Evolutionary conservation across 2,113 vertebrate genomes (phyloP), one percentile per base, ranked within the genome.

Genomic region (Amblyopsis rosae): DNA sequence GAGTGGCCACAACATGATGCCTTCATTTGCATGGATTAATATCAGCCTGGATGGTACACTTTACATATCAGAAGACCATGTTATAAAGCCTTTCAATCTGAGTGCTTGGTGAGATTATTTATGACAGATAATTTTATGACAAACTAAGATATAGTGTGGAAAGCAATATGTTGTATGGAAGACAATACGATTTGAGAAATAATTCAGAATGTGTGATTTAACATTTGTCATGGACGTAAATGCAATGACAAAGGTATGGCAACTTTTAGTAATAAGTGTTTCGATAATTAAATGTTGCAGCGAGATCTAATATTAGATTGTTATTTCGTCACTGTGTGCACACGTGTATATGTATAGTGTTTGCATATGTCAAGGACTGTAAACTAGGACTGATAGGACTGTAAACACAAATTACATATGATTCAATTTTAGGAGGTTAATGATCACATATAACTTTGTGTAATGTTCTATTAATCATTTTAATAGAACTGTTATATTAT

Each of bases 11-110:
- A 57, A 17, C 15, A 60, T 65, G 16, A 46, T 62, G 69, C 48
- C 16, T 54, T 56, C 33, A 81, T 82, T 79, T 83, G 35, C 73
- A 69, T 75, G 51, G 56, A 48, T 74, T 71, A 50, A 76, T 72
- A 68, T 69, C 10, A 19, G 64, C 56, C 61, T 59, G 41, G 57
- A 69, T 62, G 65, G 65, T 65, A 56, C 67, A 11, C 51, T 79
- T 79, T 76, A 69, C 41, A 69, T 79, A 71, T 72, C 50, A 63
- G 57, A 59, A 55, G 41, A 60, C 62, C 69, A 80, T 61, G 55
- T 66, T 57, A 6, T 53, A 6, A 61, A 58, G 69, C 47, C 51
- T 65, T 5, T 0, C 2, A 45, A 54, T 41, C 3, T 41, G 35
- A 41, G 5, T 41, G 35, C 35, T 41, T 41, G 12, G 49, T 65